Conservation (phyloP, 2,888 invertebrate species). For the Cephus runcator region DNA sequence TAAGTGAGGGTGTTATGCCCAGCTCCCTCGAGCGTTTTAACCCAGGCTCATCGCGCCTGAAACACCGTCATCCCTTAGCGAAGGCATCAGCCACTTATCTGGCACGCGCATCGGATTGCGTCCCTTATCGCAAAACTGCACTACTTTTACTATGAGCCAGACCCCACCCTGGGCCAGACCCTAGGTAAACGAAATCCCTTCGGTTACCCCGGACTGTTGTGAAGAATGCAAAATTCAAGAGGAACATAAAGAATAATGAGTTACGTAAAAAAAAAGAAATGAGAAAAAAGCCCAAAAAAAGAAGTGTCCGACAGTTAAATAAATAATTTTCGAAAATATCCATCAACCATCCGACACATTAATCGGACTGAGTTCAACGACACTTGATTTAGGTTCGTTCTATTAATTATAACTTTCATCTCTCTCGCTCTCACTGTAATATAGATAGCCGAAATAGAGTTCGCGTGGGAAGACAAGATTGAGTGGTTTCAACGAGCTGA, state of each 20-base stretch:
- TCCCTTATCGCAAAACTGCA: slow-evolving; percentile 63
- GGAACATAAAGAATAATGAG: neutral
- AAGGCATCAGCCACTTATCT: slow-evolving; percentile 65
- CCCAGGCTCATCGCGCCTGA: slow-evolving; percentile 39
- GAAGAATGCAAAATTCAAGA: slow-evolving; percentile 32
- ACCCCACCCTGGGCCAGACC: slow-evolving; percentile 27
- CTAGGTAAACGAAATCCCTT: slow-evolving; percentile 43
- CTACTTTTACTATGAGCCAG: slow-evolving; percentile 58
- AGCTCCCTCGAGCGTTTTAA: slow-evolving; percentile 48
- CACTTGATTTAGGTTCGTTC: neutral
- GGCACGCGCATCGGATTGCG: slow-evolving; percentile 67
- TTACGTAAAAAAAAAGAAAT: neutral
- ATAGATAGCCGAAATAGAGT: neutral
- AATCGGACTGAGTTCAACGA: neutral
- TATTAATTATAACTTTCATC: neutral
- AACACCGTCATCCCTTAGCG: slow-evolving; percentile 44
- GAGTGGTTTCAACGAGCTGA: neutral
- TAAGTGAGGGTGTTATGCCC: slow-evolving; percentile 53
- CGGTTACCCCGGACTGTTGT: slow-evolving; percentile 18
- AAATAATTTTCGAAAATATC: neutral
- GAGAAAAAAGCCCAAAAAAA: neutral
- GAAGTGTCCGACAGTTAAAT: neutral
- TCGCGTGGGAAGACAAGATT: neutral
- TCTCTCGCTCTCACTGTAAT: neutral
- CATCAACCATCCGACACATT: neutral